A percentile compares a stretch with the other conserved stretches of the same genome.
Evolutionary conservation across 2,888 invertebrate genomes (phyloP).

Genomic region (Chymomyza procnemis): DNA sequence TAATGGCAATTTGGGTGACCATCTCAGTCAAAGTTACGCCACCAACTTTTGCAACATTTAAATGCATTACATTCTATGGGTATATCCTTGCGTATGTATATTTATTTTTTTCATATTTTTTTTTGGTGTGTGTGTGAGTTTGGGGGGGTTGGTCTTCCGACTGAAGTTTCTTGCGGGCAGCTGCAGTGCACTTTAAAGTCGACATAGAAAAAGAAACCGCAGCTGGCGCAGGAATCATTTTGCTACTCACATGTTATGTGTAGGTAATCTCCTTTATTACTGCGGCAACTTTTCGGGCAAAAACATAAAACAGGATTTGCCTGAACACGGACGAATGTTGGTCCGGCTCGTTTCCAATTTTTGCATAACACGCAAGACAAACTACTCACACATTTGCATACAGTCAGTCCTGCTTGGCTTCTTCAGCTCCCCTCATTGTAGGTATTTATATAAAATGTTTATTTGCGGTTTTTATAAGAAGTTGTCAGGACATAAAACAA

Average conservation of each 20-base stretch:
- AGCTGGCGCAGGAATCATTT: constrained; percentile 43
- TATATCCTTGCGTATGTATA: background rate
- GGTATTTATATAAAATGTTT: constrained; percentile 66
- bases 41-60: constrained; percentile 26
- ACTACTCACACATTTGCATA: constrained; percentile 22
- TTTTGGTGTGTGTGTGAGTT: too few species aligned
- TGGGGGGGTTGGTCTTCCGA: background rate
- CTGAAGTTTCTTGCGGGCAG: constrained; percentile 25
- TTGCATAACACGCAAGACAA: constrained; percentile 60
- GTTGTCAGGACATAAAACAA: constrained; percentile 67
- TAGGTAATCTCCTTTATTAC: constrained; percentile 70
- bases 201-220: constrained; percentile 9
- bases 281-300: constrained; percentile 64
- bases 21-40: constrained; percentile 15
- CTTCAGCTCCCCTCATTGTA: constrained; percentile 15
- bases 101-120: background rate
- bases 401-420: background rate
- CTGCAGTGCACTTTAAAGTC: constrained; percentile 47
- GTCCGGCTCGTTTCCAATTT: constrained; percentile 52
- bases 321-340: constrained; percentile 3
- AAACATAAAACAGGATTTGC: constrained; percentile 65
- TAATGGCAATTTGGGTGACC: background rate
- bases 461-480: constrained; percentile 45
- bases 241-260: constrained; percentile 61
- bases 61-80: constrained; percentile 22